Evolutionary conservation across 2,113 vertebrate genomes (phyloP).

Genomic region (Erythrocebus patas): DNA sequence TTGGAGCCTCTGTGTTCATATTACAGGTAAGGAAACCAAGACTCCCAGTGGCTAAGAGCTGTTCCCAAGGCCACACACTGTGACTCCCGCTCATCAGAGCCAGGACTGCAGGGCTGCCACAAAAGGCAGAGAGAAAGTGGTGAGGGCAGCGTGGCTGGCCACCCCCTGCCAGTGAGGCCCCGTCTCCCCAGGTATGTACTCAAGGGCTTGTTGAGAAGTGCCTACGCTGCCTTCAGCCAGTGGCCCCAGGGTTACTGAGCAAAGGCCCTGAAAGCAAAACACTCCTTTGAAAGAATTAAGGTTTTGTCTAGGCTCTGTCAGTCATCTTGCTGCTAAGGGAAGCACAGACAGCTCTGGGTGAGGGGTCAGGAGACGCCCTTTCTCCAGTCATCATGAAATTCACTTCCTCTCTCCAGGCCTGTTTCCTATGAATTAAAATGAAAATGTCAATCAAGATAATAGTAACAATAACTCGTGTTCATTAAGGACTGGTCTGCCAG

Average conservation of each 20-base stretch:
- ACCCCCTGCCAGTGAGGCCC: fast-evolving
- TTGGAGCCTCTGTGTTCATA: neutral
- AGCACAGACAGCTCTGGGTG: neutral
- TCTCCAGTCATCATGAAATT: fast-evolving
- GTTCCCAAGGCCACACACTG: neutral
- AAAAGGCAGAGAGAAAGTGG: fast-evolving
- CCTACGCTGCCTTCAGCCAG: neutral
- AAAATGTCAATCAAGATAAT: neutral
- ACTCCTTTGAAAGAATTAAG: fast-evolving
- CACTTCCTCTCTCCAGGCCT: neutral
- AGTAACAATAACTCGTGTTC: fast-evolving
- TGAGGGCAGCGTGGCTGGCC: neutral
- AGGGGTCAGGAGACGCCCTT: neutral
- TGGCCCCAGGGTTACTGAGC: neutral
- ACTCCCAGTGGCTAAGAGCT: neutral
- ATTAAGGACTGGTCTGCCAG: neutral
- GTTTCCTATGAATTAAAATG: neutral
- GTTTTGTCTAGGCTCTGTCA: fast-evolving
- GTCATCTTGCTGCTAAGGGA: fast-evolving
- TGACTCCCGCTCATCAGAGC: neutral
- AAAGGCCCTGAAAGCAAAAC: fast-evolving
- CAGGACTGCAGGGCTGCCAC: fast-evolving
- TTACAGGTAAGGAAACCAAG: neutral
- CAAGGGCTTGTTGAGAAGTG: fast-evolving
- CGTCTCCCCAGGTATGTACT: fast-evolving